These are phyloP conservation scores for Barypeithes pellucidus DNA, from an alignment of 2,888 invertebrate genomes.

Conservation along the genomic window DNA sequence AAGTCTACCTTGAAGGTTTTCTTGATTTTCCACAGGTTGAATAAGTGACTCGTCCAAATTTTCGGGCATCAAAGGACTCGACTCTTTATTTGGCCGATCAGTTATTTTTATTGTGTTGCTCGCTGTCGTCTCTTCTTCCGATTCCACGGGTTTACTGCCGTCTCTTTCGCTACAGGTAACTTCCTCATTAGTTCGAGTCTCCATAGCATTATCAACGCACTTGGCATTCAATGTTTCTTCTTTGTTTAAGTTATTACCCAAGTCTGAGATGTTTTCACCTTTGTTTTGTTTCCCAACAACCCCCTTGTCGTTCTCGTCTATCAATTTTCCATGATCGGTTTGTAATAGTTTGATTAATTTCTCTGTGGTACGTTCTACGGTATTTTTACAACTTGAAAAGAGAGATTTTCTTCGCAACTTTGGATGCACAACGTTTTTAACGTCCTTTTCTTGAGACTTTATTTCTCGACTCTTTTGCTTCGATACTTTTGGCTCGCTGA, in stretches of 20 bases:
- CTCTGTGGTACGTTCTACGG: not conserved
- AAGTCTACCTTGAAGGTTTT: no score
- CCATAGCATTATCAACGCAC: not conserved
- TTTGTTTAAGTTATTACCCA: not conserved
- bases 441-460: not conserved
- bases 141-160: no score
- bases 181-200: not conserved
- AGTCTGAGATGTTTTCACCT: not conserved
- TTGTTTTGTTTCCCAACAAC: not conserved
- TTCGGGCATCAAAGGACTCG: no score
- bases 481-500: not conserved
- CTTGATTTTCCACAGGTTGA: no score
- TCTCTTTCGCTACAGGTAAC: no score
- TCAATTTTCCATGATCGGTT: not conserved
- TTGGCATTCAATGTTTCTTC: no score
- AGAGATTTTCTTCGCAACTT: constrained; percentile 16
- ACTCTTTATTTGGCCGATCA: no score
- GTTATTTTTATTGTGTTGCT: no score
- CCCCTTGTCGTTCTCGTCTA: not conserved
- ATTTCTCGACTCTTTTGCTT: no score
- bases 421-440: constrained; percentile 4
- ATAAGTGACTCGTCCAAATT: no score
- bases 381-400: constrained; percentile 9
- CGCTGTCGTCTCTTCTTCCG: no score
- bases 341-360: not conserved